phyloP scores from a whole-genome alignment of 2,113 vertebrate genomes.

The Osmerus mordax region DNA sequence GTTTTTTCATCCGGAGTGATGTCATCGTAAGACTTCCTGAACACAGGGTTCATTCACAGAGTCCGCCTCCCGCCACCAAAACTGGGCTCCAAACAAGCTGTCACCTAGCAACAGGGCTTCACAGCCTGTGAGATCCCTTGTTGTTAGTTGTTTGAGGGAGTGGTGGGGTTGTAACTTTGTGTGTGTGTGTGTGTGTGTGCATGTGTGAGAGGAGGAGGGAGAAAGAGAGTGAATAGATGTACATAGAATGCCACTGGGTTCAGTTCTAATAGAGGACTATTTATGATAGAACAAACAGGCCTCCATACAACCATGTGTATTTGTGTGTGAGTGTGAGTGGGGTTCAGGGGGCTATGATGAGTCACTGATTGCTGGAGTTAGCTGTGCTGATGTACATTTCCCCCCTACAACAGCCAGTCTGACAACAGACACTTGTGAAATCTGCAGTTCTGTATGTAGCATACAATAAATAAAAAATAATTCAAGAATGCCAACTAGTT shows the following conservation, averaged over 20 bases:
- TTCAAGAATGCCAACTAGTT: neutral
- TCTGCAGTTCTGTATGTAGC: neutral
- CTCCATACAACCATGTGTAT: neutral
- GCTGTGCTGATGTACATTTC: slow-evolving; percentile 33
- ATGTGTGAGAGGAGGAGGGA: neutral
- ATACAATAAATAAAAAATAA: neutral
- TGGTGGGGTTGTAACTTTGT: slow-evolving; percentile 6
- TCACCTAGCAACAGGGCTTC: slow-evolving; percentile 54
- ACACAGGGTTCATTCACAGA: slow-evolving; percentile 73
- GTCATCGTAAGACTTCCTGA: slow-evolving; percentile 70
- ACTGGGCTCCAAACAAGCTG: slow-evolving; percentile 61
- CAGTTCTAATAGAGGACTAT: slow-evolving; percentile 1
- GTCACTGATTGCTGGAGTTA: slow-evolving; percentile 40
- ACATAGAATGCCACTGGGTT: neutral
- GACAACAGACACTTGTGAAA: slow-evolving; percentile 9
- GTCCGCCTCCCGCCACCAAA: slow-evolving; percentile 38
- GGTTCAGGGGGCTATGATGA: slow-evolving; percentile 28
- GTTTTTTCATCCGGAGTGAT: slow-evolving; percentile 57
- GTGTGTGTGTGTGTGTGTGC: slow-evolving; percentile 8
- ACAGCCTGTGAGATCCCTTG: slow-evolving; percentile 32
- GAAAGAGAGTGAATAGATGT: neutral
- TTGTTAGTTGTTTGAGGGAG: slow-evolving; percentile 52
- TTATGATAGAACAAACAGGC: neutral
- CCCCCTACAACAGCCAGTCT: slow-evolving; percentile 19
- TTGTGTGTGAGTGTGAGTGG: neutral